Conservation (phyloP, 2,888 invertebrate species). For the Phyllotreta striolata region DNA sequence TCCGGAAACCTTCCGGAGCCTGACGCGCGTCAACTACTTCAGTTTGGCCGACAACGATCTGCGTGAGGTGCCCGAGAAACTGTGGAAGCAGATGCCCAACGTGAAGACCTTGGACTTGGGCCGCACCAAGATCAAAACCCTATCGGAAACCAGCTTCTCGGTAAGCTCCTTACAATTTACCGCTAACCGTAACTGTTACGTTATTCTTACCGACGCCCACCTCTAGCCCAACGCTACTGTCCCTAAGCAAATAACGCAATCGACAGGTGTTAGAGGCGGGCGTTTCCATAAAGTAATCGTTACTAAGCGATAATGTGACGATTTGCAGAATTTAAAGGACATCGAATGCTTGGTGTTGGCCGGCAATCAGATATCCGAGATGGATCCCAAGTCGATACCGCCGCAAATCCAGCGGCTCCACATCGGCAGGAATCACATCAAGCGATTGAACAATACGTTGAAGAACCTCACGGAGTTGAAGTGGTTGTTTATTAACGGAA, state of each 20-base stretch:
- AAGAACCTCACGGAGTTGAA: conserved; percentile 75
- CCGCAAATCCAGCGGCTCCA: conserved; percentile 73
- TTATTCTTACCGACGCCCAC: not conserved
- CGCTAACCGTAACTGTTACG: conserved; percentile 3
- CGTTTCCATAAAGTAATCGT: not conserved
- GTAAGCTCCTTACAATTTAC: conserved; percentile 66
- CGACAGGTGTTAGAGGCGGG: not conserved
- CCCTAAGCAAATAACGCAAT: not conserved
- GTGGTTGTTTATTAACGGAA: conserved; percentile 82
- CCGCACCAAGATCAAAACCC: conserved; percentile 77
- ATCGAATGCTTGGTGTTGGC: conserved; percentile 76
- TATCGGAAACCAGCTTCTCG: conserved; percentile 79
- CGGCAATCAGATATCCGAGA: conserved; percentile 77
- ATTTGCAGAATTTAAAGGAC: conserved; percentile 65
- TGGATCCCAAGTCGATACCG: conserved; percentile 78
- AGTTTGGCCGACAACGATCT: conserved; percentile 84
- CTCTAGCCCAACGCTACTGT: not conserved
- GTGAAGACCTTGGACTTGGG: conserved; percentile 84
- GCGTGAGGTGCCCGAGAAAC: conserved; percentile 76
- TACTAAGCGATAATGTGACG: not conserved
- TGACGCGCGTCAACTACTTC: conserved; percentile 77
- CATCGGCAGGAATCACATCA: conserved; percentile 77
- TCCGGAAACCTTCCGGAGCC: conserved; percentile 77
- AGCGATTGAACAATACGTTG: conserved; percentile 79
- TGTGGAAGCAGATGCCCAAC: conserved; percentile 78